phyloP scores from a whole-genome alignment of 2,113 vertebrate genomes.

The Tragelaphus buxtoni region DNA sequence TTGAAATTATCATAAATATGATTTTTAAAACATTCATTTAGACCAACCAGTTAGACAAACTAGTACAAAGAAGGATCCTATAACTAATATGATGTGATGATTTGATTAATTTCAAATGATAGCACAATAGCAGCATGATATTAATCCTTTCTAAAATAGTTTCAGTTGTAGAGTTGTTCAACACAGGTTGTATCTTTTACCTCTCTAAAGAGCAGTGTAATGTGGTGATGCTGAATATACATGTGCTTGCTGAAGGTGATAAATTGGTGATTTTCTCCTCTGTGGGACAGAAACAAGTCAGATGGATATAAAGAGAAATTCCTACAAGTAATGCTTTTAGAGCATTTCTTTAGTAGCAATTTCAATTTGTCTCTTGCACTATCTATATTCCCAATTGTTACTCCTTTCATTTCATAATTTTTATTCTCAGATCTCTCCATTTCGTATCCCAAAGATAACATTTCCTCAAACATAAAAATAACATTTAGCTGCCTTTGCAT shows the following conservation, averaged over 20 bases:
- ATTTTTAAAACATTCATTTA: neutral
- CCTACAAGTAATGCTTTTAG: conserved; percentile 63
- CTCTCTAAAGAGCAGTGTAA: conserved; percentile 31
- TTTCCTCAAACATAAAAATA: conserved; percentile 72
- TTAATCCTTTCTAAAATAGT: conserved; percentile 9
- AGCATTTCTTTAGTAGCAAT: conserved; percentile 67
- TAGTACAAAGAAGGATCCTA: neutral
- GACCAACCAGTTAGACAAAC: neutral
- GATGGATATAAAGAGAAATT: conserved; percentile 64
- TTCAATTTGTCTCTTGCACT: conserved; percentile 66
- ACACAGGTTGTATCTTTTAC: neutral
- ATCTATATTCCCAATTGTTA: conserved; percentile 66
- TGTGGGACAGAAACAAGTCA: conserved; percentile 62
- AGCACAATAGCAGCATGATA: neutral
- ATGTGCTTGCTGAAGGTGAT: conserved; percentile 48
- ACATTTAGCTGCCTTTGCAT: conserved; percentile 66
- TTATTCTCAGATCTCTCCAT: conserved; percentile 68
- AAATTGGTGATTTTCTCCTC: conserved; percentile 66
- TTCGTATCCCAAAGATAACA: conserved; percentile 70
- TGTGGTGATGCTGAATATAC: conserved; percentile 50
- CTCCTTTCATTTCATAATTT: conserved; percentile 65
- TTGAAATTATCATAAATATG: conserved; percentile 27
- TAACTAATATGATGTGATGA: neutral
- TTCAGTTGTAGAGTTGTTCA: neutral
- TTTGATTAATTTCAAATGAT: conserved; percentile 40